These are phyloP conservation scores for Elegia similella DNA, from an alignment of 2,888 invertebrate genomes.

Conservation along the genomic window DNA sequence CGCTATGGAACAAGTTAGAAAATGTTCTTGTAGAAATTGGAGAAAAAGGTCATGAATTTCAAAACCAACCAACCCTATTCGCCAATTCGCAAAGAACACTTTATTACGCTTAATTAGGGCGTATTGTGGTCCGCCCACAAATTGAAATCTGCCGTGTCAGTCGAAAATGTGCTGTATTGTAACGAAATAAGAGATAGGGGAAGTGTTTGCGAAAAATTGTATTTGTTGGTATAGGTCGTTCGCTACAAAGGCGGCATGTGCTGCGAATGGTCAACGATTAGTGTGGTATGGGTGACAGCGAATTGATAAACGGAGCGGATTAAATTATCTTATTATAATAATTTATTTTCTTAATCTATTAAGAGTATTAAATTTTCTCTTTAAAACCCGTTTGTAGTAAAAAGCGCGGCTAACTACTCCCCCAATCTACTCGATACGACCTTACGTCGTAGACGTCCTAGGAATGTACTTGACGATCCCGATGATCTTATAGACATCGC, in stretches of 20 bases:
- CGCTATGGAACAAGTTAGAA: too few species aligned
- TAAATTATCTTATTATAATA: too few species aligned
- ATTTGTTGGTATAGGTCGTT: constrained; percentile 37
- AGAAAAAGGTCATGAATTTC: neutral
- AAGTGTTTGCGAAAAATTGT: constrained; percentile 17
- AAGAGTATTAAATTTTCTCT: too few species aligned
- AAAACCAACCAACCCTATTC: constrained; percentile 23
- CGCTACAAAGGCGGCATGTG: constrained; percentile 47
- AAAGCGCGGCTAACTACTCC: too few species aligned
- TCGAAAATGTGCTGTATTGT: constrained; percentile 18
- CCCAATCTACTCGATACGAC: too few species aligned
- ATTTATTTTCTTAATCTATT: too few species aligned
- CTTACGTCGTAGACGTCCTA: too few species aligned
- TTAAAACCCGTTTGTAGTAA: too few species aligned
- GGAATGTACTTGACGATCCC: too few species aligned
- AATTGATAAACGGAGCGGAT: constrained; percentile 14
- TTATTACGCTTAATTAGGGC: constrained; percentile 51
- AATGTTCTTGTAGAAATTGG: too few species aligned
- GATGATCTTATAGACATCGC: too few species aligned
- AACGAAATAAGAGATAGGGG: constrained; percentile 22
- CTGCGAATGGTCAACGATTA: constrained; percentile 39
- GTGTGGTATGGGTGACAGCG: constrained; percentile 33
- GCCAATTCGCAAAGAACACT: constrained; percentile 35
- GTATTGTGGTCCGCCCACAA: constrained; percentile 23
- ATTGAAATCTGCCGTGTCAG: neutral